These are phyloP conservation scores for Enteromius argenteus DNA, from an alignment of 2,797 vertebrate genomes.

Conservation along the genomic window DNA sequence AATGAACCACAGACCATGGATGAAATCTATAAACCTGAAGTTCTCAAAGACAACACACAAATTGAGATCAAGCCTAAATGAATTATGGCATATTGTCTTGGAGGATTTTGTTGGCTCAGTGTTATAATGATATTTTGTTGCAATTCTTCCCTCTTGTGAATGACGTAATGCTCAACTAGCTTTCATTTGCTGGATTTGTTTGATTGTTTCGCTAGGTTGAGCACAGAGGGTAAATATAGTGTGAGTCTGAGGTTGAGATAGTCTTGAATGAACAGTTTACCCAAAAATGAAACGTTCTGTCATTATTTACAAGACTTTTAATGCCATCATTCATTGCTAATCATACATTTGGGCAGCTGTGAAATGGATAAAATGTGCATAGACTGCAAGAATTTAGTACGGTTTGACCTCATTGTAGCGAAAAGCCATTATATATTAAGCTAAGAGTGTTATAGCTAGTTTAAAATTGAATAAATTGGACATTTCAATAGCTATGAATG, in stretches of 20 bases:
- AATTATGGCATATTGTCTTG: conserved; percentile 27
- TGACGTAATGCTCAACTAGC: not conserved
- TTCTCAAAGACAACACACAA: not conserved
- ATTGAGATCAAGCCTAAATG: conserved; percentile 1
- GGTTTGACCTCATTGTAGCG: not conserved
- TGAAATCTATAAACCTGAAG: conserved; percentile 21
- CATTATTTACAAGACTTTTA: not conserved
- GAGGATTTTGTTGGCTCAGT: conserved; percentile 1
- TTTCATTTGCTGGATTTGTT: conserved; percentile 61
- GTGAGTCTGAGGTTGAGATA: not conserved
- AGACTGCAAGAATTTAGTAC: not conserved
- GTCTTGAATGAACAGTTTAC: not conserved
- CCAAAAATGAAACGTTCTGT: not conserved
- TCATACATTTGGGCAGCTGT: not conserved
- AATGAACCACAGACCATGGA: conserved; percentile 21
- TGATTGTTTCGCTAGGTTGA: conserved; percentile 55
- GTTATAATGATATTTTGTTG: not conserved
- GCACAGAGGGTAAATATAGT: conserved; percentile 4
- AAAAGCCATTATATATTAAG: not conserved
- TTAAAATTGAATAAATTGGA: not conserved
- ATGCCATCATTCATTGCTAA: not conserved
- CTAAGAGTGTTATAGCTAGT: not conserved
- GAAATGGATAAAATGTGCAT: not conserved
- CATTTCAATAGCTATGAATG: not conserved
- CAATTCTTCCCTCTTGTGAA: not conserved